Evolutionary conservation across 2,888 invertebrate genomes (phyloP).

Genomic region (Suillia variegata): DNA sequence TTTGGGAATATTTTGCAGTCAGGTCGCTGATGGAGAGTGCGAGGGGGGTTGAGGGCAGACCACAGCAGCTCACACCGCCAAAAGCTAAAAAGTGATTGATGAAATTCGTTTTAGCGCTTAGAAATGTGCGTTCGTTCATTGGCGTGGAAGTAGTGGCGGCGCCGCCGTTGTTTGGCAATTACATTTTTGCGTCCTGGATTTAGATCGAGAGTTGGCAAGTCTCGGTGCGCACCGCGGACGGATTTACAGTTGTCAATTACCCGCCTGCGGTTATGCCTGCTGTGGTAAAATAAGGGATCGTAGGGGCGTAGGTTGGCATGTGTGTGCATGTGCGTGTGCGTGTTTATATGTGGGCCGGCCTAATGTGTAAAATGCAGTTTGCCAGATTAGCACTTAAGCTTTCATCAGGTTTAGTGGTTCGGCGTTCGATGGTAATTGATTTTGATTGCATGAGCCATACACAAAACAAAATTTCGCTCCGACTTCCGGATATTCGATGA

Average conservation of each 20-base stretch:
- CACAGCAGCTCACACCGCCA: too few relatives aligned
- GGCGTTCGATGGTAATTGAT: not conserved
- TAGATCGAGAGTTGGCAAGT: too few relatives aligned
- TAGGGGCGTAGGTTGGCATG: too few relatives aligned
- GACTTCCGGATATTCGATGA: not conserved
- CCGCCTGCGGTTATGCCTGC: not conserved
- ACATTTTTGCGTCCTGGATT: too few relatives aligned
- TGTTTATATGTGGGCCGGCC: too few relatives aligned
- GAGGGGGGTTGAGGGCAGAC: too few relatives aligned
- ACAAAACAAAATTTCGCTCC: not conserved
- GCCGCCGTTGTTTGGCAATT: too few relatives aligned
- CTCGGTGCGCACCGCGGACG: not conserved
- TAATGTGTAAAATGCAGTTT: too few relatives aligned
- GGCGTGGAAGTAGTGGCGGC: too few relatives aligned
- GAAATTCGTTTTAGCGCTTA: slow-evolving; percentile 29
- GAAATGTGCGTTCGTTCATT: slow-evolving; percentile 1
- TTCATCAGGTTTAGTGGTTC: slow-evolving; percentile 9
- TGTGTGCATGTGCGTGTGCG: too few relatives aligned
- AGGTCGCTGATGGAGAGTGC: too few relatives aligned
- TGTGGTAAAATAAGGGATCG: too few relatives aligned
- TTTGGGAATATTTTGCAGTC: slow-evolving; percentile 33
- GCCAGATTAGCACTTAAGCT: slow-evolving; percentile 20
- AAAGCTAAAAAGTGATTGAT: slow-evolving; percentile 41
- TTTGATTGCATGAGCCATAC: not conserved
- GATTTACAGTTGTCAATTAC: not conserved